phyloP scores from a whole-genome alignment of 2,797 vertebrate genomes.

The Neosilurus hyrtlii region DNA sequence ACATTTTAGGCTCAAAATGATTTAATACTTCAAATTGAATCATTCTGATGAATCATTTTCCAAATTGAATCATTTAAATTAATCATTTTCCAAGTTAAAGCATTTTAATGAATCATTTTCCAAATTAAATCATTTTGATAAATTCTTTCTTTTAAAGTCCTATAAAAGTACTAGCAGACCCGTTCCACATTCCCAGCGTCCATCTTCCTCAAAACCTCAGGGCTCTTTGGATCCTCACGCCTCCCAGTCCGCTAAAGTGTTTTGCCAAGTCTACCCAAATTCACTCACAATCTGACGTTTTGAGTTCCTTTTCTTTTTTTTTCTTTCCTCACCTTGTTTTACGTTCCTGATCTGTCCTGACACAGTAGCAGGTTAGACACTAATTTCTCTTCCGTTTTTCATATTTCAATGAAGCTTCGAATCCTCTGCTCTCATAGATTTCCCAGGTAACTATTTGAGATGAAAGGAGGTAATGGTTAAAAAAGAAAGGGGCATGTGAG shows the following conservation, averaged over 20 bases:
- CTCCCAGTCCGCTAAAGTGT: conserved; percentile 9
- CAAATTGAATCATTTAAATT: no score
- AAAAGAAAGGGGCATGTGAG: background rate
- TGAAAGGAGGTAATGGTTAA: background rate
- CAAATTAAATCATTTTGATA: background rate
- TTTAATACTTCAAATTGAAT: no score
- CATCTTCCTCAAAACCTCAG: conserved; percentile 73
- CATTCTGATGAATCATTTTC: no score
- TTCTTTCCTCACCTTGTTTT: no score
- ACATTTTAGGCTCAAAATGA: background rate
- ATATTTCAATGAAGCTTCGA: conserved; percentile 10
- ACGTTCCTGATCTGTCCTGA: conserved; percentile 1
- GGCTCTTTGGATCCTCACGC: conserved; percentile 68
- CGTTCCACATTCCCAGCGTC: conserved; percentile 33
- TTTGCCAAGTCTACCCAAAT: background rate
- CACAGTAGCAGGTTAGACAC: conserved; percentile 9
- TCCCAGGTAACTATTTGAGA: conserved; percentile 31
- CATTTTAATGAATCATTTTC: no score
- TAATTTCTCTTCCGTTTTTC: background rate
- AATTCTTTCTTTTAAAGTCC: background rate
- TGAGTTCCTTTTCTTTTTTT: no score
- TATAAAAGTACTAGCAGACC: conserved; percentile 1
- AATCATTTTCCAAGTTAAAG: no score
- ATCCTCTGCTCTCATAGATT: conserved; percentile 15
- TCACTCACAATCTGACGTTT: background rate